Evolutionary conservation across 1,140 invertebrate species (phyloP), one percentile per base, ranked within the genome.

Genomic region (Papilio polyxenes): DNA sequence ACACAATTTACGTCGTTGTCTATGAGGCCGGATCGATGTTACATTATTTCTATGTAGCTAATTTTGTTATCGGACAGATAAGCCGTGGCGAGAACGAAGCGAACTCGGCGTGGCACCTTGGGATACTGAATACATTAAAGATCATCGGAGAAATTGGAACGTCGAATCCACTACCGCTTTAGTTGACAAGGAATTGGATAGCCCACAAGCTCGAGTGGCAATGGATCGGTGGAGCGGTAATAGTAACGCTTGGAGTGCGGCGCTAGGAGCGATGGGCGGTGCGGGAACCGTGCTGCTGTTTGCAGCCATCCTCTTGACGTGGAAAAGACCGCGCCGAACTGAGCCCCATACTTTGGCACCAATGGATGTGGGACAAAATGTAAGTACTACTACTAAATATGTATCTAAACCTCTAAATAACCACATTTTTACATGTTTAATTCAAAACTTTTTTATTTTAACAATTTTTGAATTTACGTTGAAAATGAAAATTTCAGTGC

Each of bases 11-110:
- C 80, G 81, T 69, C 77, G 86, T 80, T 79, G 48, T 77, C 76
- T 80, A 81, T 82, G 82, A 84, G 62, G 69, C 48, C 82, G 86
- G 92, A 92, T 93, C 91, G 92, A 93, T 92, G 90, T 87, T 84
- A 88, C 85, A 85, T 83, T 90, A 87, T 88, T 65, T 89, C 83
- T 88, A 87, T 89, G 87, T 86, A 86, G 88, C 85, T 92, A 92
- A 92, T 93, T 88, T 89, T 81, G 90, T 93, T 93, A 93, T 92
- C 92, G 87, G 53, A 76, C 89, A 93, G 92, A 93, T 93, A 93
- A 93, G 90, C 88, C 85, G 85, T 90, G 90, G 90, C 88, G 87
- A 86, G 87, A 86, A 82, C 83, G 85, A 83, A 85, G 85, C 81
- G 86, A 84, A 80, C 86, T 82, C 84, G 85, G 83, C 86, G 88